Conservation (phyloP, 2,888 invertebrate species). For the Himalopsyche tibetana region DNA sequence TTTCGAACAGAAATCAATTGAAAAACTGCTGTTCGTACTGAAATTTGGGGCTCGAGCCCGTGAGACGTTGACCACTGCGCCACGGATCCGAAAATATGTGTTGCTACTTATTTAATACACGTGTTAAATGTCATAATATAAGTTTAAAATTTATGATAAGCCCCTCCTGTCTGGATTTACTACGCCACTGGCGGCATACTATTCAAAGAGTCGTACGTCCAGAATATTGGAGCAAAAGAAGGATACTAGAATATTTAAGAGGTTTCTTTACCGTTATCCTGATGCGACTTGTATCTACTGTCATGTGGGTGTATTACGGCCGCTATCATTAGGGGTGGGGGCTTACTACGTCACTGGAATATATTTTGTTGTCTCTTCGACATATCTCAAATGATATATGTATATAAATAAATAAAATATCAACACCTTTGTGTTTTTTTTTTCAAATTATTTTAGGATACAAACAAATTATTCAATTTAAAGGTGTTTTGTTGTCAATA, state of each 20-base stretch:
- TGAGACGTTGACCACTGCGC: too few species aligned
- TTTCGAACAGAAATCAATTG: too few species aligned
- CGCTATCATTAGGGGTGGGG: slow-evolving; percentile 1
- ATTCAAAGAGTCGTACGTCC: slow-evolving; percentile 34
- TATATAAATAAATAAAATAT: background rate
- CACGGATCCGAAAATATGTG: too few species aligned
- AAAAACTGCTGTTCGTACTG: too few species aligned
- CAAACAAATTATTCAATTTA: too few species aligned
- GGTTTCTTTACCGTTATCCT: slow-evolving; percentile 30
- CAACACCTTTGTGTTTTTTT: too few species aligned
- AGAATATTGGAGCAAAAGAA: slow-evolving; percentile 34
- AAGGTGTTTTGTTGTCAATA: too few species aligned
- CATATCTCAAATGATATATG: background rate
- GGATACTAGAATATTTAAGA: slow-evolving; percentile 31
- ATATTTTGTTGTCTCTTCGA: slow-evolving; percentile 7
- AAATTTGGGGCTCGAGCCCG: too few species aligned
- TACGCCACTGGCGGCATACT: slow-evolving; percentile 18
- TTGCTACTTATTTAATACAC: too few species aligned
- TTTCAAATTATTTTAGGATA: too few species aligned
- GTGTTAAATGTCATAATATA: too few species aligned
- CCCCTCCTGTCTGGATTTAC: background rate
- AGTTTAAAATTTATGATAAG: too few species aligned
- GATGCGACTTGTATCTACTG: slow-evolving; percentile 16
- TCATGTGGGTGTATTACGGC: slow-evolving; percentile 13
- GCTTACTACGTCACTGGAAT: slow-evolving; percentile 13